These are phyloP conservation scores for Engystomops pustulosus DNA, from an alignment of 2,113 vertebrate genomes.

Conservation along the genomic window DNA sequence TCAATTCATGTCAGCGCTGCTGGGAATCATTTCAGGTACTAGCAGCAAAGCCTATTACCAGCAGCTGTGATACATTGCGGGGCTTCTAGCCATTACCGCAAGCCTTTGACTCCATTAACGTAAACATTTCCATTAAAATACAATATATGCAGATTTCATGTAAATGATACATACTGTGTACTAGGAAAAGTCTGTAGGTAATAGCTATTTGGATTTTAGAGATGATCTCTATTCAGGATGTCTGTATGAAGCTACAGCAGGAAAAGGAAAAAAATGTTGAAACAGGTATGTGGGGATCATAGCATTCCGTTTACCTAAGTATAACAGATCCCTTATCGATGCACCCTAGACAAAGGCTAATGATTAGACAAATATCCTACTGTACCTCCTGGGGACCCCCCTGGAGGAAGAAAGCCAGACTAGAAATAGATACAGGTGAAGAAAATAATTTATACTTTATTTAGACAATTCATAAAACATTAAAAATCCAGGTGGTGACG, in stretches of 20 bases:
- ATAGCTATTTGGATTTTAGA: not conserved
- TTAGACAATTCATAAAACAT: no score
- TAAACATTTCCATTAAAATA: not conserved
- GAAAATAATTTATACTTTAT: no score
- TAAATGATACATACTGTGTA: not conserved
- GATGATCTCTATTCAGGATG: not conserved
- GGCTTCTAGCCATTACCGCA: not conserved
- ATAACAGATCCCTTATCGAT: no score
- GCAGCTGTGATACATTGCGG: not conserved
- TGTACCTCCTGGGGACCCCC: no score
- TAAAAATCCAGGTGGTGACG: no score
- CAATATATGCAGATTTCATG: not conserved
- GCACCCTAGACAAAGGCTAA: no score
- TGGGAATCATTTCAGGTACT: slow-evolving; percentile 4
- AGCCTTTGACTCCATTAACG: not conserved
- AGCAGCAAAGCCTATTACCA: not conserved
- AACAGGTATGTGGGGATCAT: no score
- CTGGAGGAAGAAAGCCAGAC: no score
- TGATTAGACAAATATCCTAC: no score
- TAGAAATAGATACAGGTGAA: no score
- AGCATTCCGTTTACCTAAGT: no score
- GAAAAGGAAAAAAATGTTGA: no score
- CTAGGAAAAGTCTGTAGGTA: not conserved
- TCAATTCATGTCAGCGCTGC: slow-evolving; percentile 15
- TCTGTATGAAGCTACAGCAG: not conserved